A percentile compares a stretch with the other conserved stretches of the same genome.
Conservation (phyloP, 2,888 invertebrate species). For the Trissoscelio sp. region DNA sequence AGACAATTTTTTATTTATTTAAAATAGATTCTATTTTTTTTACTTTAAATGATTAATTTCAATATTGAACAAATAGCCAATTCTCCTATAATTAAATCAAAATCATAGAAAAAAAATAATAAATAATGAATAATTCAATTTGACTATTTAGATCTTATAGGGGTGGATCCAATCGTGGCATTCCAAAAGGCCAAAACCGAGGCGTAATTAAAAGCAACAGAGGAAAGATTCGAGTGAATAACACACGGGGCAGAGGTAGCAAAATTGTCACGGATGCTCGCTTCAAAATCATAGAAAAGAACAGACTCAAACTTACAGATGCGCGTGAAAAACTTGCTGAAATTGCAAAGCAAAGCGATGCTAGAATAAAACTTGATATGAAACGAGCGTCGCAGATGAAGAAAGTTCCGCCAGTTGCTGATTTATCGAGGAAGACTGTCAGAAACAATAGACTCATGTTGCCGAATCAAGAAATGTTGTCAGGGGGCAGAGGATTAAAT, state of each 20-base stretch:
- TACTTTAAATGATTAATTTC: no score
- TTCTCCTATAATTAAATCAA: no score
- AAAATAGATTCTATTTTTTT: no score
- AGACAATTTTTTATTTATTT: no score
- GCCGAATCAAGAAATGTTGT: slow-evolving; percentile 78
- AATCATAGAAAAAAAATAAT: no score
- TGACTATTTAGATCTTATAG: slow-evolving; percentile 5
- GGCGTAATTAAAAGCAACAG: slow-evolving; percentile 61
- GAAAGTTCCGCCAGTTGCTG: slow-evolving; percentile 82
- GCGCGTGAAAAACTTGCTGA: slow-evolving; percentile 92
- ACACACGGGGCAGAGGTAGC: slow-evolving; percentile 54
- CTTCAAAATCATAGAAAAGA: slow-evolving; percentile 91
- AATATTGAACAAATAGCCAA: no score
- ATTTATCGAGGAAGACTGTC: slow-evolving; percentile 84
- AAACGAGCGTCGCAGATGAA: slow-evolving; percentile 84
- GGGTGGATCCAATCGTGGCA: slow-evolving; percentile 67
- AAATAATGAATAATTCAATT: neutral
- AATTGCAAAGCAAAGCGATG: slow-evolving; percentile 90
- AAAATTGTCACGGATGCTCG: slow-evolving; percentile 87
- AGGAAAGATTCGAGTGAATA: slow-evolving; percentile 49
- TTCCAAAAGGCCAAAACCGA: slow-evolving; percentile 33
- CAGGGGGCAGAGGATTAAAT: slow-evolving; percentile 35
- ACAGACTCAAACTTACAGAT: slow-evolving; percentile 90
- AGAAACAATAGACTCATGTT: slow-evolving; percentile 85
- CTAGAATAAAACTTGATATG: slow-evolving; percentile 88